Conservation (phyloP, 35 echinoderm and acorn worm genomes). For the Patiria miniata region DNA sequence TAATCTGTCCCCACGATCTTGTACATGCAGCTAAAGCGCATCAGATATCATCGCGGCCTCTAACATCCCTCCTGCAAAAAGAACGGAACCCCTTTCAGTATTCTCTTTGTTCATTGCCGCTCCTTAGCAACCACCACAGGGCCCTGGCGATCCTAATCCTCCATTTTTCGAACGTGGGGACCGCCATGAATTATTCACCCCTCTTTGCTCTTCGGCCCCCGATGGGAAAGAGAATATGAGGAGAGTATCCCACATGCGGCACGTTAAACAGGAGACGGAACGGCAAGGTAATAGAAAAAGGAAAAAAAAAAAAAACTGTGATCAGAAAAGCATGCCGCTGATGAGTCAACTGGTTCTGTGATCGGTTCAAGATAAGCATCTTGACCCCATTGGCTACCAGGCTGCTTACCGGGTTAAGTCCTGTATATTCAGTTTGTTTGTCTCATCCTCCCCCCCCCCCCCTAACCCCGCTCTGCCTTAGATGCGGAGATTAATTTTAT, state of each 20-base stretch:
- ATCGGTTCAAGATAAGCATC: conserved; percentile 3
- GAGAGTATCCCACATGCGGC: no score
- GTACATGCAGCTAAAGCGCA: neutral
- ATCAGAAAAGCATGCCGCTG: neutral
- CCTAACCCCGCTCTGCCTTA: neutral
- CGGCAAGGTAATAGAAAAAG: neutral
- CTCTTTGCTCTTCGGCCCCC: neutral
- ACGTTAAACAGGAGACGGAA: no score
- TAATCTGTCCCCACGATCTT: neutral
- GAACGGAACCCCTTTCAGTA: no score
- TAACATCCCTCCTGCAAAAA: neutral
- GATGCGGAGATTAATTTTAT: conserved; percentile 1
- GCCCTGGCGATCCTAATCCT: conserved; percentile 15
- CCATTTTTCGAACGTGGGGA: neutral
- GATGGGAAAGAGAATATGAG: no score
- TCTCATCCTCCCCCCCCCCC: no score
- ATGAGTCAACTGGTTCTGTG: conserved; percentile 24
- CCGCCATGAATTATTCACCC: conserved; percentile 21
- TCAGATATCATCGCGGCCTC: neutral
- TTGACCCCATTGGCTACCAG: neutral
- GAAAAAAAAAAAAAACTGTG: neutral
- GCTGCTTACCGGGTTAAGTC: neutral
- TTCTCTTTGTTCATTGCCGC: conserved; percentile 6
- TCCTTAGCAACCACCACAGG: conserved; percentile 7
- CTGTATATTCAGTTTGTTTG: neutral